Base-by-base conservation (phyloP, 2,888 invertebrate genomes). In the Rambutsinella grinnellia region DNA sequence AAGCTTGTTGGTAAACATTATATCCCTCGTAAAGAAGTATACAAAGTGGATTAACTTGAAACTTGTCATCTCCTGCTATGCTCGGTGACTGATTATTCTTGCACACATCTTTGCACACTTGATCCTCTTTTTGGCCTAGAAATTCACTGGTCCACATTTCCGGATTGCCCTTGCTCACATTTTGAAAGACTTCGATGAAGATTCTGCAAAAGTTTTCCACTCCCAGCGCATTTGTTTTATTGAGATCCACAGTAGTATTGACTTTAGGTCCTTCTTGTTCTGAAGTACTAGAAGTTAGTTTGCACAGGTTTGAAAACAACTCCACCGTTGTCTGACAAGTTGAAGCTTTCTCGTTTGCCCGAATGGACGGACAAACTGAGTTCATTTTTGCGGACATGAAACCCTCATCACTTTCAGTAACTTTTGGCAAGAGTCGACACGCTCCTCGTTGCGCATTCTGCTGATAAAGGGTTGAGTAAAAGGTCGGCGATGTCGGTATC, bases 21-120 rank as follows among this genome's bases (percentile, higher is more conserved):
- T 60, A 72, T 1, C 63, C 72, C 53, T 60, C 24, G 1, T 65
- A 17, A 13, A 72, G 51, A 13, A 72, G n/a, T 13, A 60, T 28
- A 23, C 72, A 72, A 8, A 53, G 26, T 17, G 65, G 72, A 53
- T 58, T 56, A 8, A 72, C 58, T 24, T 19, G 26, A 6, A 69
- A 17, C 3, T 58, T 46, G 1, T 46, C 15, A 57, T 63, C 36
- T 21, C 54, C 61, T 8, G 19, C 19, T 24, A 60, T 21, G 27
- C 19, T 46, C 58, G 28, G 13, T 27, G n/a, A 10, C n/a, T 3
- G 21, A 61, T 3, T 15, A 56, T 54, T 70, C 24, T 57, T 47
- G 47, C 70, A 70, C 1, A 56, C 6, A 17, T 36, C 21, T n/a
- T 26, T 8, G 2, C 44, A 17, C 21, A 19, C 19, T 58, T 19